Conservation (phyloP, 1,140 invertebrate species). For the Nasonia giraulti region DNA sequence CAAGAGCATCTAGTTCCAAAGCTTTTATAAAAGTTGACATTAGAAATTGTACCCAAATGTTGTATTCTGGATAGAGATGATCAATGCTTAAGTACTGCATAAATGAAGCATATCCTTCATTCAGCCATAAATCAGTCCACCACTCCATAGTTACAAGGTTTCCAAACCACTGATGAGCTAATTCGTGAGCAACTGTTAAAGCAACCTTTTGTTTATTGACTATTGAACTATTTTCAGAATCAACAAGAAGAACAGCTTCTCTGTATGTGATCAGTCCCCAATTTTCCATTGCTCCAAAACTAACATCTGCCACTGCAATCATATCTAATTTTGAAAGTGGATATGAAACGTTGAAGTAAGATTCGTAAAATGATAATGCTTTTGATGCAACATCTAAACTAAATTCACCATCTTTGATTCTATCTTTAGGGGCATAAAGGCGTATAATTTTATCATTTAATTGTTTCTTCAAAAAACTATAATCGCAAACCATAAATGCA, state of each 20-base stretch:
- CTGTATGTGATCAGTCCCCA: slow-evolving; percentile 92
- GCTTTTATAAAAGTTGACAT: slow-evolving; percentile 88
- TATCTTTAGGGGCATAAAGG: slow-evolving; percentile 94
- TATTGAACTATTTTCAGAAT: slow-evolving; percentile 88
- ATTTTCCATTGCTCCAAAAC: slow-evolving; percentile 96
- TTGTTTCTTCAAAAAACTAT: slow-evolving; percentile 91
- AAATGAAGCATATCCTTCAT: slow-evolving; percentile 95
- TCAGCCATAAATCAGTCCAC: slow-evolving; percentile 91
- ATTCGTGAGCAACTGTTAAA: slow-evolving; percentile 89
- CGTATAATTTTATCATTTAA: slow-evolving; percentile 90
- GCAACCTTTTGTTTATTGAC: slow-evolving; percentile 90
- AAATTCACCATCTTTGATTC: slow-evolving; percentile 93
- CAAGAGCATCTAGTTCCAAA: slow-evolving; percentile 90
- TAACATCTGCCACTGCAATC: slow-evolving; percentile 95
- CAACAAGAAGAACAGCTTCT: slow-evolving; percentile 88
- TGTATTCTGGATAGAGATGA: slow-evolving; percentile 91
- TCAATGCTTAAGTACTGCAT: slow-evolving; percentile 91
- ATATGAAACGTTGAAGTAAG: slow-evolving; percentile 96
- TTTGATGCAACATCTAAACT: slow-evolving; percentile 91
- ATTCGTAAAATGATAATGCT: slow-evolving; percentile 93
- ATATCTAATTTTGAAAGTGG: slow-evolving; percentile 97
- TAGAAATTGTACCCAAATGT: slow-evolving; percentile 95
- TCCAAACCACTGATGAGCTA: slow-evolving; percentile 94
- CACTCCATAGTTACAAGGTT: slow-evolving; percentile 94
- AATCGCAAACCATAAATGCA: slow-evolving; percentile 94